Percentiles rank a stretch among this genome's conserved stretches.
These are phyloP conservation scores for Piprites chloris DNA, from an alignment of 2,113 vertebrate species.

Conservation along the genomic window DNA sequence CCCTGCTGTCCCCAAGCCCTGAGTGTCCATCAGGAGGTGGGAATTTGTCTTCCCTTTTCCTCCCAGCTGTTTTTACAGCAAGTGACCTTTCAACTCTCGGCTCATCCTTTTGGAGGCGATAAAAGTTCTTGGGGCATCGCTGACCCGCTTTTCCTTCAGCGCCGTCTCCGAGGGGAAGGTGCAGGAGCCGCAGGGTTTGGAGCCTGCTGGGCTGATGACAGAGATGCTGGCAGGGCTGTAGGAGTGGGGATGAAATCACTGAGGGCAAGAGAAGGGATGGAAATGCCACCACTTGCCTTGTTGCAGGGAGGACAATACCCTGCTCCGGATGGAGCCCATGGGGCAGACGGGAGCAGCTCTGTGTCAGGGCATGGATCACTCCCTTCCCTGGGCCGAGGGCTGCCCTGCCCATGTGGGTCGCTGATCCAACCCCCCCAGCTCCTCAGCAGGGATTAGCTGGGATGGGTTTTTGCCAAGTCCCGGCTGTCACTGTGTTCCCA, in stretches of 20 bases:
- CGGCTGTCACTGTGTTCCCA: slow-evolving; percentile 71
- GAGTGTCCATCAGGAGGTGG: rapidly evolving
- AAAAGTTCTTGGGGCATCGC: background rate
- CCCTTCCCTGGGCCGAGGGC: rapidly evolving
- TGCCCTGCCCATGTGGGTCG: background rate
- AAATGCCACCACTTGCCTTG: background rate
- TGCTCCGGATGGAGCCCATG: rapidly evolving
- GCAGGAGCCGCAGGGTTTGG: background rate
- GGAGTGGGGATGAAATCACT: background rate
- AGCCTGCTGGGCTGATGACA: rapidly evolving
- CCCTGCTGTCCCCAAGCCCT: background rate
- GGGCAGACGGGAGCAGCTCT: rapidly evolving
- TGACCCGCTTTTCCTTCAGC: background rate
- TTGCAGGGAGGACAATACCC: rapidly evolving
- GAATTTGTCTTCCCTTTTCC: background rate
- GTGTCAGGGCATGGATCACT: rapidly evolving
- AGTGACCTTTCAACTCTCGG: background rate
- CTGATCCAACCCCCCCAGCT: background rate
- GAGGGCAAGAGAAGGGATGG: background rate
- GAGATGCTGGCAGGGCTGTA: background rate
- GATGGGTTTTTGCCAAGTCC: slow-evolving; percentile 60
- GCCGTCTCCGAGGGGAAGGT: background rate
- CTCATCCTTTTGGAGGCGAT: background rate
- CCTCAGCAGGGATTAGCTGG: background rate
- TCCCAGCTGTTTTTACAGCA: background rate